Conservation (phyloP, 2,797 vertebrate genomes). For the Sebastes iracundus region DNA sequence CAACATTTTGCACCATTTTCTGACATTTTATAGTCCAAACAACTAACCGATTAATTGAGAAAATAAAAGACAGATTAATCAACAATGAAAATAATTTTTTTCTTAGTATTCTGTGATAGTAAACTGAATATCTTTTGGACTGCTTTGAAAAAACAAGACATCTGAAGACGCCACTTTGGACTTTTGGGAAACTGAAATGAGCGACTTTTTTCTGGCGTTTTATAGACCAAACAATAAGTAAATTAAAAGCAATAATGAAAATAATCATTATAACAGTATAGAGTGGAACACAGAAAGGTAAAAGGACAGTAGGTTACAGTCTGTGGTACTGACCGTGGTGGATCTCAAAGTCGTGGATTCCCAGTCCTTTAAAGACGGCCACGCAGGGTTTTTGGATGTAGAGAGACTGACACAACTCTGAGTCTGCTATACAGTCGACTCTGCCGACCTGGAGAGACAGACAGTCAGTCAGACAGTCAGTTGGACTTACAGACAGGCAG, state of each 20-base stretch:
- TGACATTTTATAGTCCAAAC: no score
- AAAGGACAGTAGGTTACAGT: background rate
- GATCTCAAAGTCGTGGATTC: conserved; percentile 94
- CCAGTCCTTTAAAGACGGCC: conserved; percentile 95
- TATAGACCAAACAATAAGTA: background rate
- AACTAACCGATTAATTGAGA: no score
- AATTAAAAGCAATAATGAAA: background rate
- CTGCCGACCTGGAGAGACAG: conserved; percentile 87
- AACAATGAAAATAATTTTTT: no score
- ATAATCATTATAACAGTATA: background rate
- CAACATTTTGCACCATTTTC: no score
- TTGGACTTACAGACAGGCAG: background rate
- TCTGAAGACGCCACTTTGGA: background rate
- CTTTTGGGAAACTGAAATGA: background rate
- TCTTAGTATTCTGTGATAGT: background rate
- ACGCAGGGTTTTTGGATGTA: conserved; percentile 91
- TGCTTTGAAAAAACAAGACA: background rate
- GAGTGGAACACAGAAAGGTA: background rate
- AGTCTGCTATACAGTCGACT: conserved; percentile 88
- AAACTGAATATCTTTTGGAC: background rate
- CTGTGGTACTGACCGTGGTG: conserved; percentile 88
- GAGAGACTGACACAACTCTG: conserved; percentile 85
- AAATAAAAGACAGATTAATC: no score
- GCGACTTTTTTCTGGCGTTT: background rate
- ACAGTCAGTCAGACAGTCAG: conserved; percentile 53